Base-by-base conservation (phyloP, 2,113 vertebrate species). In the Noturus placidus region DNA sequence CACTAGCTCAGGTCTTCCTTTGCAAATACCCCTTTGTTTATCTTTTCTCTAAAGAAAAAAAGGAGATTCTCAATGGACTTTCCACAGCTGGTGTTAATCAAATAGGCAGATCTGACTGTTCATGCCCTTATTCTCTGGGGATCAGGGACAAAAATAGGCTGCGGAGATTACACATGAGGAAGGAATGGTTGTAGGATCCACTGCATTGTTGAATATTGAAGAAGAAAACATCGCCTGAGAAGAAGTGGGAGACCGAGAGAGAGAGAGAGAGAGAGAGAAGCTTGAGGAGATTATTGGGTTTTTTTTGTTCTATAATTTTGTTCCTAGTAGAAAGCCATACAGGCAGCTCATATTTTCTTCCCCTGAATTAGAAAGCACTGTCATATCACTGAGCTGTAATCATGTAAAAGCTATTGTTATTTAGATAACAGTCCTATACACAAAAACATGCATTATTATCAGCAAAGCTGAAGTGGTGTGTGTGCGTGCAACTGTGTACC, bases 51-150 rank as follows among this genome's bases (percentile, higher is more conserved):
- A 30, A 9, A 54, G 35, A 25, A 67, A 72, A 50, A 72, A 70
- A 42, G 27, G 78, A 46, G n/a, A 70, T 87, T 69, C 79, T 70
- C 86, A 74, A 27, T 61, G 67, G 52, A 61, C 56, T 72, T 82
- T 82, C 67, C 79, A 61, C 79, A 74, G 67, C 79, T 87, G 67
- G 54, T 30, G 54, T 87, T 82, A 82, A 87, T 84, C 76, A 79
- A 61, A 80, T 74, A 72, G 76, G 65, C 59, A 70, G 33, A 74
- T 38, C 65, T 81, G 86, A 27, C 67, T 70, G 83, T 80, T 72
- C 76, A 72, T 65, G 54, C 30, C 67, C 35, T 80, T 61, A 42
- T 70, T 57, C 87, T 33, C 76, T 46, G 83, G 83, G 83, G 76
- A 78, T 50, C 25, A 33, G 22, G 74, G 61, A 57, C 33, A 38